Conservation (phyloP, 2,797 vertebrate genomes). For the Valencia hispanica region DNA sequence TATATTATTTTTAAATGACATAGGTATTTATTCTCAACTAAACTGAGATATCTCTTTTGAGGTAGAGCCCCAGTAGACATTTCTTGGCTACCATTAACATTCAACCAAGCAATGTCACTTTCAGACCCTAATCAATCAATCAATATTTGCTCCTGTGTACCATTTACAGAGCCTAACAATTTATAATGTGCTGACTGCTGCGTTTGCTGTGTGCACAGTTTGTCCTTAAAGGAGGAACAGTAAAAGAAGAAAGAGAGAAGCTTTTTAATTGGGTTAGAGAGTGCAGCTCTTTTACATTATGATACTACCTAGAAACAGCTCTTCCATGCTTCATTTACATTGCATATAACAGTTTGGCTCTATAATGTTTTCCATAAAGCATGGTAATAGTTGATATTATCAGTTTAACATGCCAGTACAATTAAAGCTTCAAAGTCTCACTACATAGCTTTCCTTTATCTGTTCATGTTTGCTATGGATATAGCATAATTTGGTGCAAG, state of each 20-base stretch:
- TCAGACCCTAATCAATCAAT: constrained; percentile 76
- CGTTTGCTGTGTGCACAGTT: constrained; percentile 46
- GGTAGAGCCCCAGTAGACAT: constrained; percentile 50
- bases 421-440: neutral
- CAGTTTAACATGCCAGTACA: neutral
- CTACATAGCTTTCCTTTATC: neutral
- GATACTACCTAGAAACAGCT: neutral
- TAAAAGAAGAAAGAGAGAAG: constrained; percentile 36
- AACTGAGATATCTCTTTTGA: constrained; percentile 29
- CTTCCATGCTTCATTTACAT: neutral
- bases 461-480: neutral
- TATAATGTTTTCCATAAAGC: neutral
- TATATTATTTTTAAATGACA: constrained; percentile 70
- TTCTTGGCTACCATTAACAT: constrained; percentile 69
- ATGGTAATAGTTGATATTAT: neutral
- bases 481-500: neutral
- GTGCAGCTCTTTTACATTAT: neutral
- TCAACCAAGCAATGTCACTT: constrained; percentile 76
- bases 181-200: constrained; percentile 49
- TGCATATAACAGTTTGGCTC: neutral
- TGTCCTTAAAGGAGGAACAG: constrained; percentile 55
- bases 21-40: constrained; percentile 58
- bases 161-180: constrained; percentile 65
- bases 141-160: constrained; percentile 75
- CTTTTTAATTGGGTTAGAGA: constrained; percentile 15